Conservation (phyloP, 2,888 invertebrate genomes). For the Stenodera caucasica region DNA sequence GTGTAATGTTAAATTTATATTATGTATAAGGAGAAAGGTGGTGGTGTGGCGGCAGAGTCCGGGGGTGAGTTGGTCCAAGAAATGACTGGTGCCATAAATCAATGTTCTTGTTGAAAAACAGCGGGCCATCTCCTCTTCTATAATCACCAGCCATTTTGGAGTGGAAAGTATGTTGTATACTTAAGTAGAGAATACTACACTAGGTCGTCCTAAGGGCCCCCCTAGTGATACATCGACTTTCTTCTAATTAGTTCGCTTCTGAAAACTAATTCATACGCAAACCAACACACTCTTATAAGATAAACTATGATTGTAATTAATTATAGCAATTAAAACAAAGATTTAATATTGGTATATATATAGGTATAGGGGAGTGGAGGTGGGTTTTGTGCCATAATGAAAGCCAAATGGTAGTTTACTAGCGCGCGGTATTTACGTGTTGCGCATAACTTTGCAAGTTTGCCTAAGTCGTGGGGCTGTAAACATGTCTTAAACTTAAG, state of each 20-base stretch:
- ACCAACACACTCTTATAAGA: slow-evolving; percentile 39
- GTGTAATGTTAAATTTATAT: slow-evolving; percentile 47
- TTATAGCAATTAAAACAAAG: slow-evolving; percentile 54
- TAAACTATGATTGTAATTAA: slow-evolving; percentile 53
- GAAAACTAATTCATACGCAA: slow-evolving; percentile 50
- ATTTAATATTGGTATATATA: slow-evolving; percentile 54
- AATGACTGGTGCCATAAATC: slow-evolving; percentile 45
- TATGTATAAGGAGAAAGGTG: too few species aligned
- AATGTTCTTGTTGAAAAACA: slow-evolving; percentile 47
- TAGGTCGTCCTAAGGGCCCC: slow-evolving; percentile 30
- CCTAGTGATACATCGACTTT: slow-evolving; percentile 46
- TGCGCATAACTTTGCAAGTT: slow-evolving; percentile 57
- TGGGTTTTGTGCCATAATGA: slow-evolving; percentile 47
- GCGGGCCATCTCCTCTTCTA: slow-evolving; percentile 45
- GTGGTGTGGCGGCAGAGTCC: slow-evolving; percentile 26
- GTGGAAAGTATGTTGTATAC: slow-evolving; percentile 10
- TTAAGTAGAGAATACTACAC: too few species aligned
- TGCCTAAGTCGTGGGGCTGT: slow-evolving; percentile 54
- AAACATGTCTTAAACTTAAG: slow-evolving; percentile 56
- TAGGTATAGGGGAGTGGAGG: too few species aligned
- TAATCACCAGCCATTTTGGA: slow-evolving; percentile 46
- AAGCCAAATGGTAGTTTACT: slow-evolving; percentile 54
- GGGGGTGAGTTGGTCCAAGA: slow-evolving; percentile 39
- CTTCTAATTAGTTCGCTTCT: slow-evolving; percentile 52
- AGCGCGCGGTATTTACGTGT: slow-evolving; percentile 54